A percentile compares a stretch with the other conserved stretches of the same genome.
phyloP scores from a whole-genome alignment of 2,888 invertebrate species.

The Cephus nigrinus region DNA sequence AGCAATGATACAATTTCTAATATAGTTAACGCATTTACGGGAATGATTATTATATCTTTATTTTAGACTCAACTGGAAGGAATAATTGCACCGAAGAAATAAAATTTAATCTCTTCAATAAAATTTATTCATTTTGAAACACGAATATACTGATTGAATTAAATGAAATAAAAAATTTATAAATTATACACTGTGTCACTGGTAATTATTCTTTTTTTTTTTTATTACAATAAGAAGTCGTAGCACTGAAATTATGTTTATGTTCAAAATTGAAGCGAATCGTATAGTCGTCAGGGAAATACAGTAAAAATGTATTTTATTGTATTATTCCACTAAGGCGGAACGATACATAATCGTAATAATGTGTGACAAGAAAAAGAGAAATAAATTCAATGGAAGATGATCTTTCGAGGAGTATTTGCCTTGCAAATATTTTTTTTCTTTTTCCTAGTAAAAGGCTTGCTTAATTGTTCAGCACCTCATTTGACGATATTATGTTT shows the following conservation, averaged over 20 bases:
- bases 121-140: not conserved
- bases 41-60: conserved; percentile 27
- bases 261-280: not conserved
- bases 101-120: conserved; percentile 43
- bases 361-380: not conserved
- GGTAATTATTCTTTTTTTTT: not conserved
- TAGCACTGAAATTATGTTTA: too few species aligned
- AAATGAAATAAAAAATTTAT: not conserved
- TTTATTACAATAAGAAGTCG: not conserved
- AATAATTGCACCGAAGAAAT: conserved; percentile 94
- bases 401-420: not conserved
- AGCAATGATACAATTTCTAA: not conserved
- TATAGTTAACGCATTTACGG: not conserved
- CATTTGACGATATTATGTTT: not conserved
- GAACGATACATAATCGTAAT: not conserved
- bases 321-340: not conserved
- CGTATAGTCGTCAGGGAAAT: not conserved
- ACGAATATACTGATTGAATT: not conserved
- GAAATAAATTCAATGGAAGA: not conserved
- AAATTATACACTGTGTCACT: not conserved
- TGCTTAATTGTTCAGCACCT: not conserved
- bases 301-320: conserved; percentile 10
- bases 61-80: conserved; percentile 91
- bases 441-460: not conserved
- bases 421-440: not conserved